phyloP scores from a whole-genome alignment of 1,140 invertebrate species.

The Ylistrum balloti region DNA sequence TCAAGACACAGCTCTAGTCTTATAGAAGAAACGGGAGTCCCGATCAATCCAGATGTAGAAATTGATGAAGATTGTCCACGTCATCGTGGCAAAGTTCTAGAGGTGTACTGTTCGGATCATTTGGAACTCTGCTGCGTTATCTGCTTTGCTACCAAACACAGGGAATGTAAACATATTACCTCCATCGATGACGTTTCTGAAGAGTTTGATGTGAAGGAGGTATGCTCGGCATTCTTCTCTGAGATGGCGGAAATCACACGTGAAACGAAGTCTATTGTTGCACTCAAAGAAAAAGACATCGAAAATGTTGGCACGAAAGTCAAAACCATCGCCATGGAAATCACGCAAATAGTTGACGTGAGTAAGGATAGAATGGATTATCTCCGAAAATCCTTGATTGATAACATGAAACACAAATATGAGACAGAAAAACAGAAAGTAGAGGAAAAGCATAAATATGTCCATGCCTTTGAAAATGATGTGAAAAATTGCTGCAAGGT shows the following conservation, averaged over 20 bases:
- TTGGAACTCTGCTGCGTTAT: conserved; percentile 55
- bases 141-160: conserved; percentile 50
- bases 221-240: not conserved
- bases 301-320: not conserved
- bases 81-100: conserved; percentile 41
- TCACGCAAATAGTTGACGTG: not conserved
- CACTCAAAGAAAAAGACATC: conserved; percentile 36
- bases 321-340: conserved; percentile 11
- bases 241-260: conserved; percentile 32
- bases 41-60: not conserved
- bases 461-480: conserved; percentile 45
- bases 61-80: conserved; percentile 49
- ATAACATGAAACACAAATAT: not conserved
- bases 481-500: conserved; percentile 44
- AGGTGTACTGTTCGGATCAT: conserved; percentile 53
- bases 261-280: not conserved
- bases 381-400: conserved; percentile 7
- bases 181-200: conserved; percentile 47
- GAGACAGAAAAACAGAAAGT: conserved; percentile 44
- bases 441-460: not conserved
- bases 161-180: conserved; percentile 53
- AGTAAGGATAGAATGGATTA: conserved; percentile 41
- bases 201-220: not conserved
- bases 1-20: not conserved
- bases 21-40: not conserved